These are phyloP conservation scores for Nesogale talazaci DNA, from an alignment of 2,113 vertebrate genomes.

Conservation along the genomic window DNA sequence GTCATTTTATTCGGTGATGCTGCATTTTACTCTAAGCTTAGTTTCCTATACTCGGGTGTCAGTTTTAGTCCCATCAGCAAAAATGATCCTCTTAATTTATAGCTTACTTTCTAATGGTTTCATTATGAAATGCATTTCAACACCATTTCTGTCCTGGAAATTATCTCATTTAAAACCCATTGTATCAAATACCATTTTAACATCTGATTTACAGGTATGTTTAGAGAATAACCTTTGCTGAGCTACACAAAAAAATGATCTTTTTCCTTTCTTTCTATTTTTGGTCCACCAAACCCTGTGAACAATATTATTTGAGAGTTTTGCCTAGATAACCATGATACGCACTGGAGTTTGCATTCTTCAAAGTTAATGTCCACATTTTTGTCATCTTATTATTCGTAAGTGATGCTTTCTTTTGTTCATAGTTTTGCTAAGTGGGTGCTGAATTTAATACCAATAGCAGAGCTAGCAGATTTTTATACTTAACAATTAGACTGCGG, in stretches of 20 bases:
- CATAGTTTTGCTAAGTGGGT: slow-evolving; percentile 4
- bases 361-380: not conserved
- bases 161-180: slow-evolving; percentile 34
- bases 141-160: not conserved
- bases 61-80: not conserved
- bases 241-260: no score
- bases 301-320: slow-evolving; percentile 13
- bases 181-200: slow-evolving; percentile 33
- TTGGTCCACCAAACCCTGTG: not conserved
- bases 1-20: not conserved
- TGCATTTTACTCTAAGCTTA: not conserved
- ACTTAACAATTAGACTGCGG: not conserved
- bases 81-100: slow-evolving; percentile 23
- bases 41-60: not conserved
- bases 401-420: not conserved
- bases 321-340: not conserved
- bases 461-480: slow-evolving; percentile 28
- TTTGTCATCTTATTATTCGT: not conserved
- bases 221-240: no score
- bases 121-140: not conserved
- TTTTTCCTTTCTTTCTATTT: not conserved
- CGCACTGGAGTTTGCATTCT: not conserved
- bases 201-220: not conserved
- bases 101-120: slow-evolving; percentile 29
- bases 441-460: slow-evolving; percentile 11